Percentiles rank a stretch among this genome's conserved stretches.
phyloP scores from a whole-genome alignment of 2,113 vertebrate genomes.

The Vimba vimba region DNA sequence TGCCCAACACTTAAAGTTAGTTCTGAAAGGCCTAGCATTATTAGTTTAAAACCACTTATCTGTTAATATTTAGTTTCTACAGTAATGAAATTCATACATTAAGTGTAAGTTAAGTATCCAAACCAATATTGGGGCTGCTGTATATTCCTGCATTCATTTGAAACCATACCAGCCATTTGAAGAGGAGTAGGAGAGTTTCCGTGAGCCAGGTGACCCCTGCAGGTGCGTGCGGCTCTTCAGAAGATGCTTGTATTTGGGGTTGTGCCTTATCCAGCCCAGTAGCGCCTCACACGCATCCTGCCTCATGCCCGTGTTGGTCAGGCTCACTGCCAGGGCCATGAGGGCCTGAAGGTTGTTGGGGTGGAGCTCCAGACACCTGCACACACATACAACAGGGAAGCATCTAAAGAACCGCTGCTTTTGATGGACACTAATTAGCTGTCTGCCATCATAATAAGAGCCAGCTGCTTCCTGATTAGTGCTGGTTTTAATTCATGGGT shows the following conservation, averaged over 20 bases:
- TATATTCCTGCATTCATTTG: background rate
- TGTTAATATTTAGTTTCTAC: background rate
- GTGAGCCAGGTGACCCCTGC: constrained; percentile 84
- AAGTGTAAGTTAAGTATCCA: background rate
- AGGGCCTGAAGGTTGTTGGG: constrained; percentile 93
- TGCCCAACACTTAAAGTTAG: background rate
- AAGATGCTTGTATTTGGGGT: constrained; percentile 92
- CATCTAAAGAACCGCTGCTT: constrained; percentile 68
- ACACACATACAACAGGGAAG: constrained; percentile 37
- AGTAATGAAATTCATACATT: background rate
- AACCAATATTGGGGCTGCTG: background rate
- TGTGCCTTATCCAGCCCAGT: constrained; percentile 91
- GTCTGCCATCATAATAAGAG: constrained; percentile 61
- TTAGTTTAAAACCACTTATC: background rate
- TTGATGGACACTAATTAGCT: constrained; percentile 69
- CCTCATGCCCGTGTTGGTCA: constrained; percentile 93
- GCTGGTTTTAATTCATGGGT: constrained; percentile 51
- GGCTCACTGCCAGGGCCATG: constrained; percentile 95
- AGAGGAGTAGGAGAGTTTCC: constrained; percentile 82
- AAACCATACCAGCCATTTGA: constrained; percentile 28
- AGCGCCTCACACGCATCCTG: constrained; percentile 92
- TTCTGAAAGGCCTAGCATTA: background rate
- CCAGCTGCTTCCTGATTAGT: constrained; percentile 65
- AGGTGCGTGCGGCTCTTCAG: constrained; percentile 80
- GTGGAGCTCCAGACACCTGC: constrained; percentile 95